Conservation (phyloP, 2,888 invertebrate genomes). For the Lysandra coridon region DNA sequence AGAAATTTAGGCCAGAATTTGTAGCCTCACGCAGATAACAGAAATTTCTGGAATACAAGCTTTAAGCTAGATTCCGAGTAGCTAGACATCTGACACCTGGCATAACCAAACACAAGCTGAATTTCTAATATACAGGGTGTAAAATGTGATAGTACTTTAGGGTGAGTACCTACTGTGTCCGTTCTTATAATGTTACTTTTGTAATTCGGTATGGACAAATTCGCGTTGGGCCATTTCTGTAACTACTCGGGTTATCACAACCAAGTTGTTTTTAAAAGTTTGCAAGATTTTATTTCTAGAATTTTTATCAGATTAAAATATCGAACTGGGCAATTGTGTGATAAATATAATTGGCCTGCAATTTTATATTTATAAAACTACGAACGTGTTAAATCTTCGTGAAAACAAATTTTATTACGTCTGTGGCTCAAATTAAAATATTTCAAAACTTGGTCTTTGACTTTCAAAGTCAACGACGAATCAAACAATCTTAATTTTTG, state of each 20-base stretch:
- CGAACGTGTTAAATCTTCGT: no score
- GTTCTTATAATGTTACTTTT: no score
- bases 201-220: no score
- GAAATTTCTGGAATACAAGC: background rate
- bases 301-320: background rate
- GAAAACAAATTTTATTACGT: no score
- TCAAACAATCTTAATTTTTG: no score
- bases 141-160: no score
- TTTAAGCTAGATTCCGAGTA: background rate
- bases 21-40: background rate
- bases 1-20: slow-evolving; percentile 9
- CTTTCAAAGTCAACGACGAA: no score
- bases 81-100: background rate
- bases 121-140: no score
- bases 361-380: no score
- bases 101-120: background rate
- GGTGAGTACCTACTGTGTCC: no score
- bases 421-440: no score
- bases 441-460: no score
- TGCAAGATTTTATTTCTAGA: background rate
- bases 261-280: background rate
- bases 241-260: background rate
- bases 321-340: background rate
- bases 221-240: background rate
- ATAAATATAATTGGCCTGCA: background rate